These are phyloP conservation scores for Habrosyne pyritoides DNA, from an alignment of 2,888 invertebrate genomes.

Conservation along the genomic window DNA sequence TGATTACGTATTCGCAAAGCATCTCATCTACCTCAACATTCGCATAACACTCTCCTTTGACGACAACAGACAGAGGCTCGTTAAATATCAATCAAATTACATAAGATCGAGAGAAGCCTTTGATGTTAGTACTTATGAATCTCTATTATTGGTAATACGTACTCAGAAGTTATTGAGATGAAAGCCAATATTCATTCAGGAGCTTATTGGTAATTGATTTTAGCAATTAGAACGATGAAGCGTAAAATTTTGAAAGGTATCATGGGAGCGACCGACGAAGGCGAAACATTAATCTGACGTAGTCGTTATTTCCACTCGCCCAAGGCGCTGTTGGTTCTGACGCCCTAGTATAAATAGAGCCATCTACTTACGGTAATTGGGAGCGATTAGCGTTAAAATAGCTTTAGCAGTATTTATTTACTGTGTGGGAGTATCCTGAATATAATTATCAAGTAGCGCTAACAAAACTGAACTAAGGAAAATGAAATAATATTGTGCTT, in stretches of 20 bases:
- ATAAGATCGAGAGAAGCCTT: conserved; percentile 50
- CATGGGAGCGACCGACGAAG: conserved; percentile 13
- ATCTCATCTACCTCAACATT: neutral
- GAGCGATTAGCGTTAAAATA: conserved; percentile 31
- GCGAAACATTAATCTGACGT: conserved; percentile 10
- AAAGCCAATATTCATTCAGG: neutral
- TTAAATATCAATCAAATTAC: conserved; percentile 52
- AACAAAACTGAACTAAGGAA: too few relatives aligned
- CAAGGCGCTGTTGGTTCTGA: conserved; percentile 1
- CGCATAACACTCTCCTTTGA: conserved; percentile 29
- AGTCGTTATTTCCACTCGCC: conserved; percentile 9
- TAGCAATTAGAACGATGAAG: neutral
- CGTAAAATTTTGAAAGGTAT: conserved; percentile 12
- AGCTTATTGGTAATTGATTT: conserved; percentile 6
- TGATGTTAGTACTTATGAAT: conserved; percentile 36
- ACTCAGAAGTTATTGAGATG: conserved; percentile 16
- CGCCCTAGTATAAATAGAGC: conserved; percentile 14
- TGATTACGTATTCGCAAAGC: neutral
- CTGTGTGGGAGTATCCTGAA: conserved; percentile 10
- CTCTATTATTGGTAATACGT: conserved; percentile 14
- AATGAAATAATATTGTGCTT: too few relatives aligned
- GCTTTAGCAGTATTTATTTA: conserved; percentile 11
- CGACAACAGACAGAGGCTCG: conserved; percentile 37
- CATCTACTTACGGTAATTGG: conserved; percentile 28
- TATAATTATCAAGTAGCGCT: conserved; percentile 14